Conservation (phyloP, 2,113 vertebrate genomes). For the Notothenia coriiceps region DNA sequence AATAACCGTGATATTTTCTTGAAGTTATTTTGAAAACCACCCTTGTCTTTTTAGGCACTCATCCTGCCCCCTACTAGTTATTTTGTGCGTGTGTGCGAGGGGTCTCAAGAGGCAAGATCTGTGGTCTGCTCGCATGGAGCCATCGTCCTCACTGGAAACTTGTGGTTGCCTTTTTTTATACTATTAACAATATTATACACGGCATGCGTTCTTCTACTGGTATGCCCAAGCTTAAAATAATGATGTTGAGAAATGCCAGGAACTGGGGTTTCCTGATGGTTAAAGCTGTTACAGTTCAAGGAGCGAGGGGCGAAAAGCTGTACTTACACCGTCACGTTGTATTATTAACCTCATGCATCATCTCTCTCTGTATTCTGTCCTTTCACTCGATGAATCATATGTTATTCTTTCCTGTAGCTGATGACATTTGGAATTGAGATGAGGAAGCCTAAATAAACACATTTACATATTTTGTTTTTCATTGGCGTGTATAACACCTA, state of each 20-base stretch:
- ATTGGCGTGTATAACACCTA: background rate
- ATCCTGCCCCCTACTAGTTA: slow-evolving; percentile 42
- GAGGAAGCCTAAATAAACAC: slow-evolving; percentile 12
- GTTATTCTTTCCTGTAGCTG: slow-evolving; percentile 12
- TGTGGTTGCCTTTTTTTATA: slow-evolving; percentile 38
- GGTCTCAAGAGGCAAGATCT: slow-evolving; percentile 60
- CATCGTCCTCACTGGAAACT: slow-evolving; percentile 68
- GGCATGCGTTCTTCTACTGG: slow-evolving; percentile 25
- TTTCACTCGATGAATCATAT: slow-evolving; percentile 21
- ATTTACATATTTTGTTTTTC: slow-evolving; percentile 23
- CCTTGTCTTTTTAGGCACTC: slow-evolving; percentile 52
- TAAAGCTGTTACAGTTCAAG: slow-evolving; percentile 49
- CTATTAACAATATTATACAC: slow-evolving; percentile 56
- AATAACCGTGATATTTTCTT: slow-evolving; percentile 46
- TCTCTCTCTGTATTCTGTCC: background rate
- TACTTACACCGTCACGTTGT: slow-evolving; percentile 46
- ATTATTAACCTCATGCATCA: slow-evolving; percentile 43
- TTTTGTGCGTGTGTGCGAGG: slow-evolving; percentile 45
- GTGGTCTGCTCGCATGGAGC: slow-evolving; percentile 73
- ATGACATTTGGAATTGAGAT: slow-evolving; percentile 18
- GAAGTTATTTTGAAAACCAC: slow-evolving; percentile 57
- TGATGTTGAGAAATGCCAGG: slow-evolving; percentile 48
- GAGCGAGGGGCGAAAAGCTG: slow-evolving; percentile 34
- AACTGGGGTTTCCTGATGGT: slow-evolving; percentile 65
- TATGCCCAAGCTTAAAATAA: slow-evolving; percentile 53